phyloP scores from a whole-genome alignment of 2,888 invertebrate species.

The Pyrocoelia pectoralis region DNA sequence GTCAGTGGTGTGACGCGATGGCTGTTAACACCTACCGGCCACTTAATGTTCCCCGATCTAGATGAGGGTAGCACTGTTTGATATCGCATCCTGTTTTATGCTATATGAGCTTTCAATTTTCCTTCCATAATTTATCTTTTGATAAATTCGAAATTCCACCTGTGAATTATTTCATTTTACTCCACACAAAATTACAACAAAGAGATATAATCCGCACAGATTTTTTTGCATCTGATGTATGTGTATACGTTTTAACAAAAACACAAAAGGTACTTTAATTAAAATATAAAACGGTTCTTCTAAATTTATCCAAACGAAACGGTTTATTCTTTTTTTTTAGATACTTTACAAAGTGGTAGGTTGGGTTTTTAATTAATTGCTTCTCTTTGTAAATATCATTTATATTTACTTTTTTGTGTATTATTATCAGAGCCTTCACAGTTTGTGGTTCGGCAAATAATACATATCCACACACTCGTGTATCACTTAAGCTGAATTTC shows the following conservation, averaged over 20 bases:
- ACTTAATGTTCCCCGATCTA: conserved; percentile 36
- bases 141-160: conserved; percentile 6
- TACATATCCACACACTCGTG: no score
- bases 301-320: conserved; percentile 7
- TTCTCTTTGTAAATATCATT: background rate
- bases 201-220: background rate
- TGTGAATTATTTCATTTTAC: background rate
- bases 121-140: conserved; percentile 12
- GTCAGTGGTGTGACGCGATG: conserved; percentile 34
- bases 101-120: conserved; percentile 23
- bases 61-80: conserved; percentile 30
- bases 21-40: conserved; percentile 38
- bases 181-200: background rate
- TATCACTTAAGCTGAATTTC: no score
- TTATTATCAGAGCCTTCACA: no score
- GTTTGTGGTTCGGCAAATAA: no score
- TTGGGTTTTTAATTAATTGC: background rate
- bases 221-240: conserved; percentile 4
- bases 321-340: background rate
- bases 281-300: background rate
- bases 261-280: conserved; percentile 6
- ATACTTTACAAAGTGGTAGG: background rate
- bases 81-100: conserved; percentile 25
- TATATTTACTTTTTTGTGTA: no score
- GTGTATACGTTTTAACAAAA: conserved; percentile 3